Evolutionary conservation across 1,140 invertebrate genomes (phyloP).

Genomic region (Sycophaga agraensis): DNA sequence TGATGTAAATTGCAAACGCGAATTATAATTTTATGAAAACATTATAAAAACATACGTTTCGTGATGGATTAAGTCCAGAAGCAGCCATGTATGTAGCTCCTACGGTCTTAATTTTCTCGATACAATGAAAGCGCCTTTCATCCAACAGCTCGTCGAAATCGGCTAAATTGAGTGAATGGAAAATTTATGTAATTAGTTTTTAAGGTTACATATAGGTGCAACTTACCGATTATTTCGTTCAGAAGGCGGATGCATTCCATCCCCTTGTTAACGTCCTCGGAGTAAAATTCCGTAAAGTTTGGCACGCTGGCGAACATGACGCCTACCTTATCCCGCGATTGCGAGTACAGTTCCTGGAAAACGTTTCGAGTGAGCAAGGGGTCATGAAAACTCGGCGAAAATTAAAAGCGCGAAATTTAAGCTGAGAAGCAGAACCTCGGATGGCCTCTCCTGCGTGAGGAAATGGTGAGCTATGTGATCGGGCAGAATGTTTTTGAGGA

Average conservation of each 20-base stretch:
- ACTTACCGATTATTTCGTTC: slow-evolving; percentile 93
- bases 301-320: slow-evolving; percentile 98
- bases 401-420: too few relatives aligned
- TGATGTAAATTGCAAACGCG: too few relatives aligned
- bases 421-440: slow-evolving; percentile 69
- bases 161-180: slow-evolving; percentile 58
- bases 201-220: not conserved
- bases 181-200: not conserved
- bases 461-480: slow-evolving; percentile 95
- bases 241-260: slow-evolving; percentile 95
- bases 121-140: slow-evolving; percentile 83
- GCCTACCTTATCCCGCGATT: slow-evolving; percentile 88
- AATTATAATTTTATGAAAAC: too few relatives aligned
- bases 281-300: slow-evolving; percentile 98
- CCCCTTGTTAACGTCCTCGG: slow-evolving; percentile 94
- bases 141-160: slow-evolving; percentile 92
- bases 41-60: slow-evolving; percentile 62
- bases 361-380: not conserved
- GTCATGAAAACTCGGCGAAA: too few relatives aligned
- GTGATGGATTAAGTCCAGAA: slow-evolving; percentile 85
- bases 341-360: slow-evolving; percentile 89
- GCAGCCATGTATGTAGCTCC: slow-evolving; percentile 98
- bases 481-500: slow-evolving; percentile 92
- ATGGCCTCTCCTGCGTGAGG: slow-evolving; percentile 72
- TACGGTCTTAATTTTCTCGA: slow-evolving; percentile 99